A percentile compares a stretch with the other conserved stretches of the same genome.
These are phyloP conservation scores for Xyliphius kryptos DNA, from an alignment of 2,113 vertebrate species.

Conservation along the genomic window DNA sequence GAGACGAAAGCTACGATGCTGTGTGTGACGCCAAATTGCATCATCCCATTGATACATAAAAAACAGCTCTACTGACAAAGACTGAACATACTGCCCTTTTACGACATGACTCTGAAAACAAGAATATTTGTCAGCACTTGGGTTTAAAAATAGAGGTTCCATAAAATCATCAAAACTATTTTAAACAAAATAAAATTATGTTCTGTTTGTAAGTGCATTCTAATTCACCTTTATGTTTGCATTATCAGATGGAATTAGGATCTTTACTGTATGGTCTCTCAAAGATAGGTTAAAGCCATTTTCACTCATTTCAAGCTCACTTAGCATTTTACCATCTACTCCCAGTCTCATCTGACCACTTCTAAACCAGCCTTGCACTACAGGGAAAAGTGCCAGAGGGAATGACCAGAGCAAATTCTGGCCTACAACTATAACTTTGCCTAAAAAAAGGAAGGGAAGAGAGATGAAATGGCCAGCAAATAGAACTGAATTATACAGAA, in stretches of 20 bases:
- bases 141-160: no score
- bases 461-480: neutral
- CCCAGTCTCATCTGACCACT: slow-evolving; percentile 32
- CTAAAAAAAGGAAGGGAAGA: slow-evolving; percentile 11
- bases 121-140: neutral
- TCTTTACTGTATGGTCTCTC: slow-evolving; percentile 34
- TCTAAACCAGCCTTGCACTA: slow-evolving; percentile 37
- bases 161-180: no score
- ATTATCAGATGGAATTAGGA: slow-evolving; percentile 41
- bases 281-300: slow-evolving; percentile 27
- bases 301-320: slow-evolving; percentile 18
- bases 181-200: no score
- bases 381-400: slow-evolving; percentile 29
- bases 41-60: slow-evolving; percentile 51
- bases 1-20: slow-evolving; percentile 44
- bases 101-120: slow-evolving; percentile 42
- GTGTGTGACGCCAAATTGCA: slow-evolving; percentile 44
- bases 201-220: neutral
- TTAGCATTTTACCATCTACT: slow-evolving; percentile 32
- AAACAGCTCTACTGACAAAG: slow-evolving; percentile 42
- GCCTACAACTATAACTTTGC: slow-evolving; percentile 35
- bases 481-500: neutral
- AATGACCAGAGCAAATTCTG: slow-evolving; percentile 42
- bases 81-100: slow-evolving; percentile 42
- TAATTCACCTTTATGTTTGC: slow-evolving; percentile 41